These are phyloP conservation scores for Drosophila sp. DNA, from an alignment of 1,140 invertebrate genomes.

Conservation along the genomic window DNA sequence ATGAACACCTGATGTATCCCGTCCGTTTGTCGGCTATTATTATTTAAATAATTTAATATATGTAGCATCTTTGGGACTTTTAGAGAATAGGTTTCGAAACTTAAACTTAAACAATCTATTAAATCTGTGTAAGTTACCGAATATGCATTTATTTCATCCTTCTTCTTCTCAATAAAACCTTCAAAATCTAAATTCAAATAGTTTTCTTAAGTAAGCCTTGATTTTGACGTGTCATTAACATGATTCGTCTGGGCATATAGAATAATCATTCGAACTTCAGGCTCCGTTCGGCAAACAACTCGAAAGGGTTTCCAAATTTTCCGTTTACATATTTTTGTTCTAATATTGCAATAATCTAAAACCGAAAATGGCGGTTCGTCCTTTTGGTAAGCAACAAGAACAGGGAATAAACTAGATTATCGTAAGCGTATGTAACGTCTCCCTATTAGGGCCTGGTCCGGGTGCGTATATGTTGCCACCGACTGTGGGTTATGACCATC, in stretches of 20 bases:
- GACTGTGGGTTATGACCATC: constrained; percentile 84
- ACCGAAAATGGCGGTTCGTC: constrained; percentile 47
- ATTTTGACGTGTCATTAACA: neutral
- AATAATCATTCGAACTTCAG: constrained; percentile 32
- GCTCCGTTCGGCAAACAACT: constrained; percentile 53
- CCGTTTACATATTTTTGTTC: constrained; percentile 35
- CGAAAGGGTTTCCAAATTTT: constrained; percentile 58
- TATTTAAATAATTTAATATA: neutral
- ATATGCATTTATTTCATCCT: neutral
- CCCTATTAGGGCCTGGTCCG: constrained; percentile 85
- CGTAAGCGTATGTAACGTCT: neutral
- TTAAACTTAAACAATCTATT: neutral
- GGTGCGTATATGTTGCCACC: constrained; percentile 86
- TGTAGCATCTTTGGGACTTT: neutral
- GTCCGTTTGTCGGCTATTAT: neutral
- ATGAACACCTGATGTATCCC: neutral
- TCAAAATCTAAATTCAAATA: neutral
- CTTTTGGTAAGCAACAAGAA: constrained; percentile 51
- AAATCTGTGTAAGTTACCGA: neutral
- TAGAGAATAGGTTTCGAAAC: neutral
- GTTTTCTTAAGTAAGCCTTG: constrained; percentile 23
- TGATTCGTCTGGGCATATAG: neutral
- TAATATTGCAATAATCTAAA: constrained; percentile 63
- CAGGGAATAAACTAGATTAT: neutral
- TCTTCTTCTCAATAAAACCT: neutral